Evolutionary conservation across 2,113 vertebrate species (phyloP), one percentile per base, ranked within the genome.

Genomic region (Bubalus kerabau): DNA sequence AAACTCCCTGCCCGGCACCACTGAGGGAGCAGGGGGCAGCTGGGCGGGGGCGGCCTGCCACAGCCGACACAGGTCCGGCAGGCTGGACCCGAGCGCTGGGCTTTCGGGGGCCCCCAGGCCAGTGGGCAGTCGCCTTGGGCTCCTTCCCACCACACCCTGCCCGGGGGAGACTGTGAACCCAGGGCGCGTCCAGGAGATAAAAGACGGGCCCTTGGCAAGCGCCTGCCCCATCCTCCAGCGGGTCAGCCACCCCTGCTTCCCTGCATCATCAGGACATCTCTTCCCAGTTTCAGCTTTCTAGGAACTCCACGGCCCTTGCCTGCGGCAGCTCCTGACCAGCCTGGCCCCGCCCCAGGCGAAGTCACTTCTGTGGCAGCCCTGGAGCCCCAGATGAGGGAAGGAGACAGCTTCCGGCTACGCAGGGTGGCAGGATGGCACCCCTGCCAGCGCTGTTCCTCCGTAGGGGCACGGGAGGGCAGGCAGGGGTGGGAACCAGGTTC

Each of bases 51-150:
- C 19, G 5, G 15, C 26, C 59, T 0, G 14, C 48, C 32, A n/a
- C 14, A 3, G 48, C 16, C 3, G 0, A 6, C 87, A 13, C 2
- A 2, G 2, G 13, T 16, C 26, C 0, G 1, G 32, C 6, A 24
- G 28, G 32, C 59, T 3, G 11, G 43, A 26, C n/a, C 21, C 2
- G 13, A 43, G 82, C n/a, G 57, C 57, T 92, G 32, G 43, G 60
- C 56, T 64, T 67, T 54, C 7, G 0, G 13, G 67, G 30, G 43
- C 16, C 57, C 50, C 13, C 6, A 8, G 28, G 67, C 28, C 19
- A 32, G 76, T 3, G 2, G n/a, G 24, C n/a, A 14, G 90, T 74
- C 32, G 0, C 64, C 60, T 14, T 23, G 67, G 32, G 24, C 15
- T 32, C n/a, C 6, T 26, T 36, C 64, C 48, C 43, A 43, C 12